A percentile compares a stretch with the other conserved stretches of the same genome.
Evolutionary conservation across 2,888 invertebrate genomes (phyloP).

Genomic region (Drosophila merina): DNA sequence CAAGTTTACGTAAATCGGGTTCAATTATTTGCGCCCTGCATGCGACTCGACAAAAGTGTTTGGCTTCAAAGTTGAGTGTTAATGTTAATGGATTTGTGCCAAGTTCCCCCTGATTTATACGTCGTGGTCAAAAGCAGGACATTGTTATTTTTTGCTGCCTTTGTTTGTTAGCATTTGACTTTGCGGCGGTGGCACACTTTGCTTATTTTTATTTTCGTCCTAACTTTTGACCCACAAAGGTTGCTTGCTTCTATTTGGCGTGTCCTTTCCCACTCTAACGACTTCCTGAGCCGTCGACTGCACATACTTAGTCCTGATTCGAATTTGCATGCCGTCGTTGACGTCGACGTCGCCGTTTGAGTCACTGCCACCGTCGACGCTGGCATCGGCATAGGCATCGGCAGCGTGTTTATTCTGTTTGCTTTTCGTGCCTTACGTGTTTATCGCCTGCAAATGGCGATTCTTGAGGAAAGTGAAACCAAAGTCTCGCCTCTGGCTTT

Average conservation of each 20-base stretch:
- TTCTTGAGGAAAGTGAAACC: constrained; percentile 65
- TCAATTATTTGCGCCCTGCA: constrained; percentile 63
- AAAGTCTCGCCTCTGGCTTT: constrained; percentile 40
- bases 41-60: constrained; percentile 46
- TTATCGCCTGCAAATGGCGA: constrained; percentile 69
- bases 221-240: constrained; percentile 74
- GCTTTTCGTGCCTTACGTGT: constrained; percentile 72
- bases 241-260: constrained; percentile 43
- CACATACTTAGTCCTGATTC: constrained; percentile 24
- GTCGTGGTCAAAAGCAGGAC: constrained; percentile 53
- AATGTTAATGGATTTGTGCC: constrained; percentile 80
- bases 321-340: constrained; percentile 47
- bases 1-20: constrained; percentile 69
- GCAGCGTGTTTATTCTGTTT: constrained; percentile 55
- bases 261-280: constrained; percentile 58
- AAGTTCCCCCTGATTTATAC: constrained; percentile 75
- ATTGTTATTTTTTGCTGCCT: constrained; percentile 22
- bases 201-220: constrained; percentile 18
- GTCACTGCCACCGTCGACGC: constrained; percentile 13
- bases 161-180: constrained; percentile 63
- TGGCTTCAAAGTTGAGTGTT: constrained; percentile 50
- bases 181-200: constrained; percentile 62
- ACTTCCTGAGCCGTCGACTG: constrained; percentile 61
- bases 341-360: constrained; percentile 9
- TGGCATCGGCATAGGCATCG: constrained; percentile 1